phyloP scores from a whole-genome alignment of 1,140 invertebrate genomes.

The Paracyclopina nana region DNA sequence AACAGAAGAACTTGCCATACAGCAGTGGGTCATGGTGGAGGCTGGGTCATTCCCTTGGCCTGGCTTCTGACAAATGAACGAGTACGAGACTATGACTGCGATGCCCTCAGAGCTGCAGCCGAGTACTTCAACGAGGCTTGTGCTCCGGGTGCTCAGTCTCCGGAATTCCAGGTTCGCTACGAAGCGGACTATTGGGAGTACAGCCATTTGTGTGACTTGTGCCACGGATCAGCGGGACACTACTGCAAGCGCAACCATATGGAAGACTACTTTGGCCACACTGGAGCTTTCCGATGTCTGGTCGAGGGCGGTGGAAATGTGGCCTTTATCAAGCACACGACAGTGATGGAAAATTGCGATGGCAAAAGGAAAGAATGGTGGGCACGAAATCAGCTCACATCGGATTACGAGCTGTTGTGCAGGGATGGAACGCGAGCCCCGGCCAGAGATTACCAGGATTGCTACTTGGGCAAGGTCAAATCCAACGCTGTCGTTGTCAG shows the following conservation, averaged over 20 bases:
- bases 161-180: slow-evolving; percentile 18
- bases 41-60: slow-evolving; percentile 84
- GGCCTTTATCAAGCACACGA: slow-evolving; percentile 73
- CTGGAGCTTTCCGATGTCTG: slow-evolving; percentile 69
- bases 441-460: slow-evolving; percentile 53
- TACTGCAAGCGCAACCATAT: slow-evolving; percentile 62
- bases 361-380: slow-evolving; percentile 73
- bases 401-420: slow-evolving; percentile 83
- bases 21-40: slow-evolving; percentile 61
- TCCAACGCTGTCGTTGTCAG: slow-evolving; percentile 76
- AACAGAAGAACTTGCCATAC: slow-evolving; percentile 19
- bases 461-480: slow-evolving; percentile 75
- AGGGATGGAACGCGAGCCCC: slow-evolving; percentile 35
- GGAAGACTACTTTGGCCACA: slow-evolving; percentile 72
- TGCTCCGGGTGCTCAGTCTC: slow-evolving; percentile 31
- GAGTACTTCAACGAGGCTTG: slow-evolving; percentile 59
- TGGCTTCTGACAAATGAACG: slow-evolving; percentile 79
- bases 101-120: slow-evolving; percentile 63
- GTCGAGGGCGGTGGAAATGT: slow-evolving; percentile 87
- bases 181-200: slow-evolving; percentile 46
- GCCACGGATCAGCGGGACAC: slow-evolving; percentile 58
- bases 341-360: slow-evolving; percentile 71
- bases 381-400: slow-evolving; percentile 70
- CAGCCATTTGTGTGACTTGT: slow-evolving; percentile 68
- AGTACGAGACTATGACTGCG: slow-evolving; percentile 76